A percentile compares a stretch with the other conserved stretches of the same genome.
Conservation (phyloP, 1,140 invertebrate species). For the Lasioglossum baleicum region DNA sequence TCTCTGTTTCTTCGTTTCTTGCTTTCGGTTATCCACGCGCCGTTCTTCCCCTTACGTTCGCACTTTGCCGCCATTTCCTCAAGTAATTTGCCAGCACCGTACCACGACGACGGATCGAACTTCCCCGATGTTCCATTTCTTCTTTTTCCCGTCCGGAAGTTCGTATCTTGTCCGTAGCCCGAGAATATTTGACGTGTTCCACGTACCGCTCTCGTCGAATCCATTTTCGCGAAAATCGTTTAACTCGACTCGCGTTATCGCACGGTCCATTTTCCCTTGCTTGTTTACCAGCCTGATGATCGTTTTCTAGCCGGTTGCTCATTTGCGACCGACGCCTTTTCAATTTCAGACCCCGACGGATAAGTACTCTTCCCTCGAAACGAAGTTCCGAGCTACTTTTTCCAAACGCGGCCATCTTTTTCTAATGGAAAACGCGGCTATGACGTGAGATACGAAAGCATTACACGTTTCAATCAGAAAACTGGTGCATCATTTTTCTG, state of each 20-base stretch:
- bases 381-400: neutral
- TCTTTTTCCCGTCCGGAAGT: constrained; percentile 5
- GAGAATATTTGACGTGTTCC: constrained; percentile 26
- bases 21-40: neutral
- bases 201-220: neutral
- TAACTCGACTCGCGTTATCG: neutral
- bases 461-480: too few relatives aligned
- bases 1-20: neutral
- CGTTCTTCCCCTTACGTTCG: neutral
- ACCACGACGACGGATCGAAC: constrained; percentile 8
- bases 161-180: neutral
- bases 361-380: neutral
- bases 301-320: neutral
- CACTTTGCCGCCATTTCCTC: constrained; percentile 4
- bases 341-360: neutral
- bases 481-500: too few relatives aligned
- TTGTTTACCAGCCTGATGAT: neutral
- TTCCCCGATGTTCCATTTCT: neutral
- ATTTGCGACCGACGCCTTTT: constrained; percentile 12
- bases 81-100: constrained; percentile 11
- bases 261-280: neutral
- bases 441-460: neutral
- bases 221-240: constrained; percentile 9
- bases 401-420: neutral
- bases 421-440: neutral